phyloP scores from a whole-genome alignment of 1,140 invertebrate species.

The Cotesia glomerata region DNA sequence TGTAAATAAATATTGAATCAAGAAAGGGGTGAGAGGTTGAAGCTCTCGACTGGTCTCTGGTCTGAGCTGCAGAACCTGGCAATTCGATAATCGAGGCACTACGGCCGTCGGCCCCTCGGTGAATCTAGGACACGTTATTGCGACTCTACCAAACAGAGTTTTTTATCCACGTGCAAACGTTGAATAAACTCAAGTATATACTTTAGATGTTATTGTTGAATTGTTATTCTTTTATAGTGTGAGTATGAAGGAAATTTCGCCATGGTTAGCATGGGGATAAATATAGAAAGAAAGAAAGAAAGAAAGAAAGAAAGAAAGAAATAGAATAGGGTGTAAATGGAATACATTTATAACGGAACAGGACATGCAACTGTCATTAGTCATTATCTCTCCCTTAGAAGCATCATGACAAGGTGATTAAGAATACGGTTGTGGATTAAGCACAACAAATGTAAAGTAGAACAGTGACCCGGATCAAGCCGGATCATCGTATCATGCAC shows the following conservation, averaged over 20 bases:
- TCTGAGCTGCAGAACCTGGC: slow-evolving; percentile 19
- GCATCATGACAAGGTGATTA: not conserved
- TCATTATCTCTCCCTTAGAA: not conserved
- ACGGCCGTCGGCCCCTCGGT: slow-evolving; percentile 52
- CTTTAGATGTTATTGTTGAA: not conserved
- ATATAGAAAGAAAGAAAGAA: not conserved
- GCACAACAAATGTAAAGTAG: slow-evolving; percentile 53
- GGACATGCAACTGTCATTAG: not conserved
- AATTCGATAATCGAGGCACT: slow-evolving; percentile 56
- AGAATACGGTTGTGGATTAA: slow-evolving; percentile 41
- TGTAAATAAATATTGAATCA: not conserved
- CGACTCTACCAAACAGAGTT: slow-evolving; percentile 23
- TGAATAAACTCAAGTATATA: not conserved
- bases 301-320: not conserved
- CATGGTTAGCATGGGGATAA: not conserved
- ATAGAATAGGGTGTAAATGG: no score
- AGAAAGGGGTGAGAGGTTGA: not conserved
- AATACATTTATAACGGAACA: not conserved
- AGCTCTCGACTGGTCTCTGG: not conserved
- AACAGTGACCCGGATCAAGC: slow-evolving; percentile 46
- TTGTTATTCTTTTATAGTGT: no score
- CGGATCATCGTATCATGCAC: slow-evolving; percentile 57
- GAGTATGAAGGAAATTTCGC: not conserved
- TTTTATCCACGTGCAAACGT: not conserved
- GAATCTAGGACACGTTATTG: slow-evolving; percentile 54